These are phyloP conservation scores for Vanacampus margaritifer DNA, from an alignment of 2,113 vertebrate species.

Conservation along the genomic window DNA sequence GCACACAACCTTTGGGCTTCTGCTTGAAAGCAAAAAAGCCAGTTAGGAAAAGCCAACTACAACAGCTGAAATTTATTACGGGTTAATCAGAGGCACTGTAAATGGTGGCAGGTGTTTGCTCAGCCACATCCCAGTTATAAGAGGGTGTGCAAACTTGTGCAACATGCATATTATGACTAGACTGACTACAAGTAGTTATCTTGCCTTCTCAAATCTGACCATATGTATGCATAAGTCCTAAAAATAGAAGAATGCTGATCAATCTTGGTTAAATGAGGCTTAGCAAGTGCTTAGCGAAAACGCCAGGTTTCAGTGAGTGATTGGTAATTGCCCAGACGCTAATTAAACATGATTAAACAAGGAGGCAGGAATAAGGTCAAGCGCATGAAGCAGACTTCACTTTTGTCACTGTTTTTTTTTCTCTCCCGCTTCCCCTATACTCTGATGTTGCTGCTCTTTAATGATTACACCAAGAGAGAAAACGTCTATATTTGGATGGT, in stretches of 20 bases:
- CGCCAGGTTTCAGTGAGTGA: background rate
- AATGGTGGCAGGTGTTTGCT: too few species aligned
- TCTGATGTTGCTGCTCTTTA: background rate
- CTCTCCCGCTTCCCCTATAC: background rate
- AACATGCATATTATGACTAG: too few species aligned
- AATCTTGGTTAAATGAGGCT: background rate
- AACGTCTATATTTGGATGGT: background rate
- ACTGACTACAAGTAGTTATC: background rate
- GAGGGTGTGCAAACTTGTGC: too few species aligned
- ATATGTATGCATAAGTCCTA: background rate
- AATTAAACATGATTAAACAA: background rate
- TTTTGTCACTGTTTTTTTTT: background rate
- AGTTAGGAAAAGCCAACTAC: too few species aligned
- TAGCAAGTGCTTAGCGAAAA: background rate
- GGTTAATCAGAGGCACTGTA: too few species aligned
- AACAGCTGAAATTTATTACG: too few species aligned
- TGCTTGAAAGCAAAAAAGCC: too few species aligned
- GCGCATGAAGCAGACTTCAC: background rate
- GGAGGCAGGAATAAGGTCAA: background rate
- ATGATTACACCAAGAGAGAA: background rate
- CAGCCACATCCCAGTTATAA: too few species aligned
- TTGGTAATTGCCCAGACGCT: background rate
- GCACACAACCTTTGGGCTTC: too few species aligned
- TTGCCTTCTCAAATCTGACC: background rate
- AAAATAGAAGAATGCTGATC: background rate